Conservation (phyloP, 2,113 vertebrate species). For the Trogon surrucura region DNA sequence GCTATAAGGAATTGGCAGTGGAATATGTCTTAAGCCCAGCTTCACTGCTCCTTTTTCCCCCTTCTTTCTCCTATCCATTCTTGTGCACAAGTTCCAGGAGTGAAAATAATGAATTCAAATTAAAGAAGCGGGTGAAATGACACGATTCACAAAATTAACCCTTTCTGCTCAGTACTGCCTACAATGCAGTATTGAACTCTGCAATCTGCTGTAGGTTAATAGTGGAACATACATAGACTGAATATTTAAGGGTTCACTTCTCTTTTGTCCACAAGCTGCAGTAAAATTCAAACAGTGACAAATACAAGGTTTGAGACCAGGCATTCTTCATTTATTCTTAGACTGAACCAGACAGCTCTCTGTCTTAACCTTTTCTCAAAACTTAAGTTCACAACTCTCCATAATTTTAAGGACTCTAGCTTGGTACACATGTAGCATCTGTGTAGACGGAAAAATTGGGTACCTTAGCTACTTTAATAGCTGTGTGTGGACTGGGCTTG, state of each 20-base stretch:
- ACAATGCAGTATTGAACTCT: neutral
- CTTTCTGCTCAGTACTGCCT: neutral
- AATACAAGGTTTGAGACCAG: slow-evolving; percentile 11
- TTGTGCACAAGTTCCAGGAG: slow-evolving; percentile 10
- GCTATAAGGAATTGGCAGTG: neutral
- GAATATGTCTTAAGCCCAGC: neutral
- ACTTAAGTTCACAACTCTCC: neutral
- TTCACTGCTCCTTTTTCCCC: neutral
- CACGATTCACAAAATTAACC: slow-evolving; percentile 34
- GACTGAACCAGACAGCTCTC: neutral
- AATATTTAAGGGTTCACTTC: slow-evolving; percentile 6
- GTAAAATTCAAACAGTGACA: slow-evolving; percentile 33
- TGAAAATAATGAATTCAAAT: slow-evolving; percentile 36
- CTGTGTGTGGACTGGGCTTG: neutral
- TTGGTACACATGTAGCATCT: neutral
- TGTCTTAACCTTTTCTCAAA: neutral
- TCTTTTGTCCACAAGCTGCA: slow-evolving; percentile 5
- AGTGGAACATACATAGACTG: neutral
- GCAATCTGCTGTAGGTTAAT: neutral
- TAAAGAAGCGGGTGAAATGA: slow-evolving; percentile 25
- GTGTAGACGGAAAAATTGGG: neutral
- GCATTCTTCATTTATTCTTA: neutral
- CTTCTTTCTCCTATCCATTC: neutral
- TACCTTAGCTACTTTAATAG: neutral
- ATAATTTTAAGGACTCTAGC: neutral